Base-by-base conservation (phyloP, 2,113 vertebrate genomes). In the Mormyrus iriodes region DNA sequence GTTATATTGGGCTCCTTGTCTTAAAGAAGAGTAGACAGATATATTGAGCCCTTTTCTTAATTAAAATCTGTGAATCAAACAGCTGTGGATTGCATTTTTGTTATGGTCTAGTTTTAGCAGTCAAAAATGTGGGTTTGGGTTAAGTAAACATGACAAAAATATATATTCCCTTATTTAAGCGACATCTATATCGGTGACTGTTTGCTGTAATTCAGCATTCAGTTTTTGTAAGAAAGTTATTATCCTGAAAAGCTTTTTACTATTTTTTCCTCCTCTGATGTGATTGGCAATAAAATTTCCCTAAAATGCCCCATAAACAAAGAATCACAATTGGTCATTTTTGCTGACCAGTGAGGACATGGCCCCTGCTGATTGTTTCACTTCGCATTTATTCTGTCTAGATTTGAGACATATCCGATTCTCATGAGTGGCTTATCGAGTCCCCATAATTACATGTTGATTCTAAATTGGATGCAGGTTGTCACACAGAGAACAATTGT, bases 221-320 rank as follows among this genome's bases (percentile, higher is more conserved):
- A 19, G 24, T 86, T 86, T 52, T 86, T 51, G 35, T 39, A 39
- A 53, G 15, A 6, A 48, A 55, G 51, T 86, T 86, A 53, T 88
- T n/a, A 82, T 93, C 91, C 89, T 42, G 91, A 90, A 93, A 94
- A 94, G 92, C 86, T 91, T 93, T 94, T 94, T 95, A 92, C 91
- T 93, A 86, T 85, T 61, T 87, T 44, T 73, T 61, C n/a, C 84
- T 35, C 39, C 48, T 93, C 90, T 88, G 90, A 88, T 89, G 65
- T 84, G 65, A 91, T 91, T 93, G 91, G 87, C 87, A 86, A 65
- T 61, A 76, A 82, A 65, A 84, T 1, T 88, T 55, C 79, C 51
- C 85, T 90, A 31, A 88, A 89, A 90, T 88, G 73, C 88, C 51
- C 44, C 88, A 91, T 90, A 87, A n/a, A 24, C 79, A 55, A 51